Percentiles rank a stretch among this genome's conserved stretches.
Conservation (phyloP, 2,888 invertebrate species). For the Ennomos quercinarius region DNA sequence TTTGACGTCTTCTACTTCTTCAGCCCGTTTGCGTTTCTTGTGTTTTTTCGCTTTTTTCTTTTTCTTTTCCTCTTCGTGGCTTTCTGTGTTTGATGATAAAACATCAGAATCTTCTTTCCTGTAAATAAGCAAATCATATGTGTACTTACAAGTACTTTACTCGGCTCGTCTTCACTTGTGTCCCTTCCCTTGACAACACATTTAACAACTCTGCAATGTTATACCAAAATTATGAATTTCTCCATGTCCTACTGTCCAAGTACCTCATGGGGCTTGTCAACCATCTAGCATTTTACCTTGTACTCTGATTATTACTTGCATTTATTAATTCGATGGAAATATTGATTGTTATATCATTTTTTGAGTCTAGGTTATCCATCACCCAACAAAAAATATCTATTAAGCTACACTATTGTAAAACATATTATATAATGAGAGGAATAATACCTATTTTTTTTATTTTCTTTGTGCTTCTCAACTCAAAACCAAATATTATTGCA, state of each 20-base stretch:
- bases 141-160: conserved; percentile 58
- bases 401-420: not conserved
- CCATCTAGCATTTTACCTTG: conserved; percentile 38
- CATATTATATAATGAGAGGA: not conserved
- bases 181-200: conserved; percentile 54
- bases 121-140: conserved; percentile 42
- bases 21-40: conserved; percentile 89
- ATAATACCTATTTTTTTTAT: conserved; percentile 6
- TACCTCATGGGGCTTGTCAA: not conserved
- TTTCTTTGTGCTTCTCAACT: too few species aligned
- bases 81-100: conserved; percentile 36
- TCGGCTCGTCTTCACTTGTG: conserved; percentile 34
- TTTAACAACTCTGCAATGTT: conserved; percentile 62
- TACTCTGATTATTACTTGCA: conserved; percentile 34
- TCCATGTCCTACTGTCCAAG: not conserved
- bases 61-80: conserved; percentile 71
- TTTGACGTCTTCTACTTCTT: conserved; percentile 71
- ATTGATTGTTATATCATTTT: conserved; percentile 46
- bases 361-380: conserved; percentile 37
- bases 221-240: conserved; percentile 38
- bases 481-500: too few species aligned
- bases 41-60: conserved; percentile 86
- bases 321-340: conserved; percentile 52
- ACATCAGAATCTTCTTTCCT: conserved; percentile 26
- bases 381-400: conserved; percentile 12